A percentile compares a stretch with the other conserved stretches of the same genome.
Conservation (phyloP, 2,888 invertebrate species). For the Brenthis ino region DNA sequence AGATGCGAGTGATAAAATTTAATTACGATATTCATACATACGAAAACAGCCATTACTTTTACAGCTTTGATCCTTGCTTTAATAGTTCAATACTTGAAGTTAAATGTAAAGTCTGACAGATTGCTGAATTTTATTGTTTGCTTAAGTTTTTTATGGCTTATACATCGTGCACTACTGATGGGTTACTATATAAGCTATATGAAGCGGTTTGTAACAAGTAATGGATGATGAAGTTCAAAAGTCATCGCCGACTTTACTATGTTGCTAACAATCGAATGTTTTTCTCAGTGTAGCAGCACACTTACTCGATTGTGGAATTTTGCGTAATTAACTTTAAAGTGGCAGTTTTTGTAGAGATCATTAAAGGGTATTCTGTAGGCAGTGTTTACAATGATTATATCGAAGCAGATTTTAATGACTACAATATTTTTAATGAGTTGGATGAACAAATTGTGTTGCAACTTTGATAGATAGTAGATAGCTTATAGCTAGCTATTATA, state of each 20-base stretch:
- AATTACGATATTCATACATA: conserved; percentile 56
- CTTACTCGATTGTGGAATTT: conserved; percentile 71
- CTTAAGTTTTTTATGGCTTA: conserved; percentile 17
- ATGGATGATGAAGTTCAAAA: conserved; percentile 16
- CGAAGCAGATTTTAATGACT: conserved; percentile 51
- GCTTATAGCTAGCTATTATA: conserved; percentile 12
- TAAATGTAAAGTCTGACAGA: conserved; percentile 36
- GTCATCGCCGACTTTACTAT: conserved; percentile 45
- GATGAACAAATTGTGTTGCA: conserved; percentile 10
- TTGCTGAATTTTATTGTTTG: conserved; percentile 26
- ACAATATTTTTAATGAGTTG: conserved; percentile 66
- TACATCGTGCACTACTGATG: background rate
- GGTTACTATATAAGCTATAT: conserved; percentile 13
- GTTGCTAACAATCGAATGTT: conserved; percentile 58
- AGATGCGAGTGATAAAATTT: conserved; percentile 63
- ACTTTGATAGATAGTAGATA: conserved; percentile 4
- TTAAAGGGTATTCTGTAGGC: conserved; percentile 53
- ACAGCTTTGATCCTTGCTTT: conserved; percentile 58
- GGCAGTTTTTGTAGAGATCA: conserved; percentile 72
- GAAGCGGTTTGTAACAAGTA: conserved; percentile 18
- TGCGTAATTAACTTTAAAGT: conserved; percentile 72
- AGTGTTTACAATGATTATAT: conserved; percentile 45
- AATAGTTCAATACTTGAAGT: conserved; percentile 52
- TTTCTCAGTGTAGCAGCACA: conserved; percentile 43
- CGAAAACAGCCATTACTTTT: conserved; percentile 52